A percentile compares a stretch with the other conserved stretches of the same genome.
These are phyloP conservation scores for Todiramphus chloris DNA, from an alignment of 2,113 vertebrate species.

Conservation along the genomic window DNA sequence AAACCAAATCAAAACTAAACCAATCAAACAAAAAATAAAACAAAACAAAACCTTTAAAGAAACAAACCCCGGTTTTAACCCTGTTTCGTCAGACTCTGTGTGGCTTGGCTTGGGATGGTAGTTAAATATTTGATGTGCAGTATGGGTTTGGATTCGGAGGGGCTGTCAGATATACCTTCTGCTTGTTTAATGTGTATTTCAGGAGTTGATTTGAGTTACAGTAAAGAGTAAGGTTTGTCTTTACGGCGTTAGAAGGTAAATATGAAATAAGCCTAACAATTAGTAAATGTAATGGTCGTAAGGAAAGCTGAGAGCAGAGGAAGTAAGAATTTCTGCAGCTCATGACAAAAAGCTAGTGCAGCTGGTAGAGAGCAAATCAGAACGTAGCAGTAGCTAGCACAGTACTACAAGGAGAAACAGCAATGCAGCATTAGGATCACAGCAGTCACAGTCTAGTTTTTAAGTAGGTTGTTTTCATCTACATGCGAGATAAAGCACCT, in stretches of 20 bases:
- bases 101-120: conserved; percentile 5
- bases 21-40: neutral
- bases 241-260: conserved; percentile 5
- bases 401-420: conserved; percentile 73
- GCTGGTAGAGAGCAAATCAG: conserved; percentile 76
- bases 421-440: conserved; percentile 80
- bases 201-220: neutral
- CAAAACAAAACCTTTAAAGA: neutral
- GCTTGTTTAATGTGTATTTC: neutral
- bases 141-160: conserved; percentile 8
- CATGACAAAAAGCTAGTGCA: conserved; percentile 71
- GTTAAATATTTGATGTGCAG: conserved; percentile 19
- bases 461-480: conserved; percentile 78
- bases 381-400: conserved; percentile 66
- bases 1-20: too few species aligned
- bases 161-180: neutral
- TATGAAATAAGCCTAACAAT: conserved; percentile 36
- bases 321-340: conserved; percentile 79
- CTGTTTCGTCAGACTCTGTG: conserved; percentile 45
- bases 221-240: conserved; percentile 27
- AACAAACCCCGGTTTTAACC: conserved; percentile 73
- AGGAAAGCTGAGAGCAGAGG: conserved; percentile 38
- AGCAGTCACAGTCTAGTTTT: conserved; percentile 59
- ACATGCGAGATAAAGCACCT: conserved; percentile 25
- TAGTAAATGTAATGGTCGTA: conserved; percentile 74